phyloP scores from a whole-genome alignment of 2,888 invertebrate genomes.

The Drosophila ezoana region DNA sequence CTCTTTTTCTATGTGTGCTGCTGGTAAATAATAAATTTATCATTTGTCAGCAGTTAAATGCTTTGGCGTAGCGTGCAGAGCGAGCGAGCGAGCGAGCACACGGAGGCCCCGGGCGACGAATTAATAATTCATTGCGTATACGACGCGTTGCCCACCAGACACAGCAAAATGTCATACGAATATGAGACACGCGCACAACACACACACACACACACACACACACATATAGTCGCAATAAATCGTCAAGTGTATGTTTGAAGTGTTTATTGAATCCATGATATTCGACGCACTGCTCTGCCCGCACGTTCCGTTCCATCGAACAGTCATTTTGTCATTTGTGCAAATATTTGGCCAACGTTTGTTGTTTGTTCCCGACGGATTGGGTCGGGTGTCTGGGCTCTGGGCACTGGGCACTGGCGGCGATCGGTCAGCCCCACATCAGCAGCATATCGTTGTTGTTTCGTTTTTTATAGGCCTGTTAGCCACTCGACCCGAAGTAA shows the following conservation, averaged over 20 bases:
- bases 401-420: background rate
- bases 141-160: slow-evolving; percentile 73
- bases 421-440: slow-evolving; percentile 27
- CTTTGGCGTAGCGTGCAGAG: slow-evolving; percentile 68
- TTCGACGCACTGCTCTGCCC: slow-evolving; percentile 63
- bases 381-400: background rate
- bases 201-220: slow-evolving; percentile 14
- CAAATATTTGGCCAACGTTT: slow-evolving; percentile 69
- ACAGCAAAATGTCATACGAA: slow-evolving; percentile 66
- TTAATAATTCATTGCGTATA: slow-evolving; percentile 82
- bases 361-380: slow-evolving; percentile 43
- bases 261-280: slow-evolving; percentile 85
- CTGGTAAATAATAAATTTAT: slow-evolving; percentile 83
- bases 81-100: slow-evolving; percentile 9
- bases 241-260: slow-evolving; percentile 84
- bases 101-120: slow-evolving; percentile 59
- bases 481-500: slow-evolving; percentile 38
- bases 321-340: slow-evolving; percentile 51
- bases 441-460: slow-evolving; percentile 14
- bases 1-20: slow-evolving; percentile 41
- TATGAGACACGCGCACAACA: slow-evolving; percentile 36
- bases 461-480: slow-evolving; percentile 45
- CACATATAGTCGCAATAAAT: slow-evolving; percentile 78
- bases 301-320: slow-evolving; percentile 45
- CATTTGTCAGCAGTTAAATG: slow-evolving; percentile 83